Evolutionary conservation across 2,888 invertebrate genomes (phyloP).

Genomic region (Oligia strigilis): DNA sequence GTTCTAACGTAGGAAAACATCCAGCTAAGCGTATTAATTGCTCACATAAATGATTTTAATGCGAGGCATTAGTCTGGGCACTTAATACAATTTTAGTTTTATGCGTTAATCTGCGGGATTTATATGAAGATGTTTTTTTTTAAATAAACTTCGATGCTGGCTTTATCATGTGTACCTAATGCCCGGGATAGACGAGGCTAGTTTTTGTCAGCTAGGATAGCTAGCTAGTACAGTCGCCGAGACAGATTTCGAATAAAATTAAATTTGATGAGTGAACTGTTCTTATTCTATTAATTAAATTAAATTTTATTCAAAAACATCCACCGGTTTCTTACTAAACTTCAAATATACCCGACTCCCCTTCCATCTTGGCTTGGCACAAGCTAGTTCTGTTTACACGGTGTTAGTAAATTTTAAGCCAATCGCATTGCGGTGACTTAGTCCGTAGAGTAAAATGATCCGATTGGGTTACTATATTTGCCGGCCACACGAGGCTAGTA

Average conservation of each 20-base stretch:
- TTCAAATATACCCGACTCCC: too few relatives aligned
- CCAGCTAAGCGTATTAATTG: conserved; percentile 82
- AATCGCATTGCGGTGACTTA: too few relatives aligned
- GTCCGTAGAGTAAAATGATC: too few relatives aligned
- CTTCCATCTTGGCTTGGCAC: neutral
- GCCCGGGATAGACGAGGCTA: neutral
- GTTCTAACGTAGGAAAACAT: conserved; percentile 69
- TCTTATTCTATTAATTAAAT: too few relatives aligned
- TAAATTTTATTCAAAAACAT: neutral
- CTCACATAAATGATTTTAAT: conserved; percentile 84
- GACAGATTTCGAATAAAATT: too few relatives aligned
- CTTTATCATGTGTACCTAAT: neutral
- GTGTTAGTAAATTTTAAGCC: too few relatives aligned
- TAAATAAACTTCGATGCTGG: neutral
- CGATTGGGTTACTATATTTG: too few relatives aligned
- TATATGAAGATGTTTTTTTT: conserved; percentile 23
- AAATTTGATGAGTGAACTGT: too few relatives aligned
- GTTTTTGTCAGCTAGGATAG: neutral
- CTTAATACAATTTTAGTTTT: conserved; percentile 66
- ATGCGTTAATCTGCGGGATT: conserved; percentile 38
- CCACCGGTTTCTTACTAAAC: too few relatives aligned
- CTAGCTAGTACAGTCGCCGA: neutral
- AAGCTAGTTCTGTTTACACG: too few relatives aligned
- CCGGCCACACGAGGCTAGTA: too few relatives aligned
- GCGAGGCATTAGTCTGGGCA: conserved; percentile 74